Conservation (phyloP, 1,140 invertebrate species). For the Tribolium castaneum region DNA sequence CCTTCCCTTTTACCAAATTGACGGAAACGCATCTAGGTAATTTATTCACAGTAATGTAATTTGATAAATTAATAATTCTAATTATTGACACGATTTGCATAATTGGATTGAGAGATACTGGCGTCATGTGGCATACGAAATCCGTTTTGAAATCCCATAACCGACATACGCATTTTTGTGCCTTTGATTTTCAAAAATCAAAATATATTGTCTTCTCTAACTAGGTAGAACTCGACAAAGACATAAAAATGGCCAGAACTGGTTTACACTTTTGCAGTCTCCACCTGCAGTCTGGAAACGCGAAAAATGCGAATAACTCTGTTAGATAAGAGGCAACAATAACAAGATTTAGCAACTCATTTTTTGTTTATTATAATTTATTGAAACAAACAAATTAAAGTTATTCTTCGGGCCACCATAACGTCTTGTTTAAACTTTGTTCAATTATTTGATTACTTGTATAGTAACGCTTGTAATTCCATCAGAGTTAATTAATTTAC, state of each 20-base stretch:
- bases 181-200: not conserved
- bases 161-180: not conserved
- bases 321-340: not conserved
- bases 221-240: too few relatives aligned
- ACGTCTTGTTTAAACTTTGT: too few relatives aligned
- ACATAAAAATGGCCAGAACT: not conserved
- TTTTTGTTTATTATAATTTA: not conserved
- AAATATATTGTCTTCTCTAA: not conserved
- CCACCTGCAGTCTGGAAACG: not conserved
- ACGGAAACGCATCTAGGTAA: not conserved
- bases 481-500: not conserved
- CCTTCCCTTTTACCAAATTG: not conserved
- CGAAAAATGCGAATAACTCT: not conserved
- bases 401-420: too few relatives aligned
- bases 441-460: too few relatives aligned
- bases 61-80: not conserved
- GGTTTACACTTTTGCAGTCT: not conserved
- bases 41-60: not conserved
- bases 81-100: not conserved
- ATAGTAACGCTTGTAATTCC: too few relatives aligned
- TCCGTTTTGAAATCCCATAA: not conserved
- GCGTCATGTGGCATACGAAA: not conserved
- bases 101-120: not conserved
- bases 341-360: not conserved
- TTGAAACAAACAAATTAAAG: not conserved